phyloP scores from a whole-genome alignment of 2,113 vertebrate species.

The Crotalus helleri region DNA sequence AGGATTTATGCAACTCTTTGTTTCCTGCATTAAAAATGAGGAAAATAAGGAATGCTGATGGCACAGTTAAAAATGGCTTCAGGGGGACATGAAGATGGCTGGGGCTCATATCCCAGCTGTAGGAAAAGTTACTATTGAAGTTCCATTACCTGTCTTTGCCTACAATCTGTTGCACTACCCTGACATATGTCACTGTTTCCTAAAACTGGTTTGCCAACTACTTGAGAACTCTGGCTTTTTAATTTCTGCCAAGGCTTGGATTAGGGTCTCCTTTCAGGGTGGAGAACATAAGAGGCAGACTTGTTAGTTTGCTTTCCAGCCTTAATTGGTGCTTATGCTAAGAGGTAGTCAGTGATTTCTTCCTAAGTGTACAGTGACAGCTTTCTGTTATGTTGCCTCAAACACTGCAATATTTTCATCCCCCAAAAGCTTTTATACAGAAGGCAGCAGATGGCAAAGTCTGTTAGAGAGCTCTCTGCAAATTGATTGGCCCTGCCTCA shows the following conservation, averaged over 20 bases:
- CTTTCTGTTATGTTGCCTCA: neutral
- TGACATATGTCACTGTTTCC: neutral
- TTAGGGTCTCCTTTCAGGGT: neutral
- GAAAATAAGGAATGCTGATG: neutral
- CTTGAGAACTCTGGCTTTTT: neutral
- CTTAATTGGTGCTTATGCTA: neutral
- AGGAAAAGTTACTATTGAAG: neutral
- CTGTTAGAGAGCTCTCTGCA: neutral
- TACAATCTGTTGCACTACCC: neutral
- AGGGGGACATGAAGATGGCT: neutral
- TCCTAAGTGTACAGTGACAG: neutral
- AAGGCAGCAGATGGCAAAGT: neutral
- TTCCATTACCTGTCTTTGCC: neutral
- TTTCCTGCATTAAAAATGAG: neutral
- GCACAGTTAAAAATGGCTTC: neutral
- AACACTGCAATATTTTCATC: neutral
- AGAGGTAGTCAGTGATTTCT: neutral
- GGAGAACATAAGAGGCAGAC: neutral
- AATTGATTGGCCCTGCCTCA: neutral
- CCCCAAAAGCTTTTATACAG: neutral
- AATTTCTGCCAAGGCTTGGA: neutral
- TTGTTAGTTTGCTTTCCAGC: slow-evolving; percentile 1
- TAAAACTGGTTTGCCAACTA: neutral
- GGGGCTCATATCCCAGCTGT: neutral
- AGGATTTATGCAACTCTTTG: neutral